Base-by-base conservation (phyloP, 1,140 invertebrate genomes). In the Drosophila sturtevanti region DNA sequence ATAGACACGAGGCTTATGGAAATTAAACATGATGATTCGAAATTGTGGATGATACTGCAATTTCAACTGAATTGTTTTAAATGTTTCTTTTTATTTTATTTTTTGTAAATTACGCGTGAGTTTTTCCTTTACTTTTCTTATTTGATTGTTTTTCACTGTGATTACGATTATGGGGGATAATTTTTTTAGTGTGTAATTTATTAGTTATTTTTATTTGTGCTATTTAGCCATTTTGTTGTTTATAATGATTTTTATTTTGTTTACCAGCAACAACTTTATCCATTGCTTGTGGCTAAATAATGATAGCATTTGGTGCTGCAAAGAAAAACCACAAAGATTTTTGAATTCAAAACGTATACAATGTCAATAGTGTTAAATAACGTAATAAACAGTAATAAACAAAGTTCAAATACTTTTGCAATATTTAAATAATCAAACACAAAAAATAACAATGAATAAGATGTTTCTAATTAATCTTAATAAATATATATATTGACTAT, bases 1-100 rank as follows among this genome's bases (percentile, higher is more conserved):
- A 91, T 97, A 97, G 61, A 97, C 96, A 93, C 97, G 97, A 66
- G 96, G 97, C 92, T 96, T 97, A 91, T 97, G 96, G 92, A 97
- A 98, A 92, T 95, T 96, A 92, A 97, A 98, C 97, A 98, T 98
- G 81, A 89, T 93, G 80, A 12, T 44, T 31, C 4, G n/a, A n/a
- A n/a, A n/a, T n/a, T n/a, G n/a, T 31, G 27, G 27, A 31, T 31
- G 27, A 31, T 31, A 31, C 5, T 31, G 27, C 27, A 11, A n/a
- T 67, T 61, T 52, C 16, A 10, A 52, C 24, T 14, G 22, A 31
- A 12, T 51, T 56, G 2, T 18, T 59, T 48, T 16, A 24, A 62
- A 3, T 38, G 18, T 1, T 38, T 41, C 44, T 22, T 63, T 63
- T 54, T 41, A 34, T 24, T 11, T 22, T 10, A 6, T 31, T 0